Evolutionary conservation across 2,113 vertebrate species (phyloP), one percentile per base, ranked within the genome.

Genomic region (Muntiacus muntjak): DNA sequence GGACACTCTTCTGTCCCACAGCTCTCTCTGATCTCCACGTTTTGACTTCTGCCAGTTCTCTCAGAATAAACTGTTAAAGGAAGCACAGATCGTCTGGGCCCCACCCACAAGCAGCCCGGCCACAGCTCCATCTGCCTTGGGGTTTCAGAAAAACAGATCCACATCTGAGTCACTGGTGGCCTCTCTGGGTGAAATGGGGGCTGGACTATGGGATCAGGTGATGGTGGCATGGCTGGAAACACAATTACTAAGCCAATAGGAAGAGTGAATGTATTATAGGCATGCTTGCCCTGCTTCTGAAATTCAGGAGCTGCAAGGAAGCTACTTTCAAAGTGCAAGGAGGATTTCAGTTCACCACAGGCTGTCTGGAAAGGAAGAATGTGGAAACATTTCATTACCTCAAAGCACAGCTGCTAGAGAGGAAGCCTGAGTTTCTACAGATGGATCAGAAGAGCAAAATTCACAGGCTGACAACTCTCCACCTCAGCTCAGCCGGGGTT

Each of bases 401-500:
- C 15, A 33, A 84, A 71, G 45, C 7, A 52, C 45, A 76, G 54
- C 10, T 28, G 3, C 8, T 7, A 21, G 23, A 82, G 54, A 58
- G 33, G 54, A 83, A 91, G 43, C 9, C 57, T 17, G 5, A 26
- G 60, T 74, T 64, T 33, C 50, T 10, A 10, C 45, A 47, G 17
- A 17, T 14, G 82, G 58, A 52, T 3, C 6, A 21, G 4, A 90
- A 3, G 26, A 25, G 12, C 79, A 47, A 11, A 45, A 13, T n/a
- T 23, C 13, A 81, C 2, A 0, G 64, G 28, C 43, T 13, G 47
- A 47, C 33, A 8, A 9, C 40, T 7, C 45, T 10, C 30, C 9
- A 2, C 0, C 0, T 50, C 82, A 36, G 43, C 85, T 55, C 40
- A 19, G 67, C 30, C 26, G 1, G 1, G 19, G 6, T 23, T n/a